Conservation (phyloP, 2,113 vertebrate species). For the Notothenia rossii region DNA sequence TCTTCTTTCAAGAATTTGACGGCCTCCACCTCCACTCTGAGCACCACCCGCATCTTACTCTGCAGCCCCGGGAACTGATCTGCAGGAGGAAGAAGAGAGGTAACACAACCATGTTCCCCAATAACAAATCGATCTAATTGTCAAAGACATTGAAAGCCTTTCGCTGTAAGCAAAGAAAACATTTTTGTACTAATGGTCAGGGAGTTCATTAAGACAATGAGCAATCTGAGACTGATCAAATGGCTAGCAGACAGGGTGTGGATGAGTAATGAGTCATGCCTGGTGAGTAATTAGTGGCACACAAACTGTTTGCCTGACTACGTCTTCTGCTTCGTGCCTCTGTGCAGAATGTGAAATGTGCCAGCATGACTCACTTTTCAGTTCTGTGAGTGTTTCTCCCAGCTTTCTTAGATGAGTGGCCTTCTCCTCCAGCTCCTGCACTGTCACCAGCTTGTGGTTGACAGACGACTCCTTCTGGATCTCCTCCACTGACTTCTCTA, state of each 20-base stretch:
- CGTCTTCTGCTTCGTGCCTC: conserved; percentile 30
- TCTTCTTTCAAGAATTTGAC: conserved; percentile 99
- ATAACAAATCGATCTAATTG: conserved; percentile 11
- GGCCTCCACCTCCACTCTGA: conserved; percentile 96
- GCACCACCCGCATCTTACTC: conserved; percentile 98
- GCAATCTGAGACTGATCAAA: conserved; percentile 54
- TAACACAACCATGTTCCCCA: not conserved
- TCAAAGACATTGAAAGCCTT: conserved; percentile 14
- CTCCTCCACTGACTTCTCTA: conserved; percentile 96
- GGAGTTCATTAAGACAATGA: conserved; percentile 38
- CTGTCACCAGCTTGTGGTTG: conserved; percentile 91
- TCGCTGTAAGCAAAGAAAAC: conserved; percentile 8
- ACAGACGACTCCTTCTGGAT: conserved; percentile 94
- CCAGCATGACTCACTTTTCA: conserved; percentile 90
- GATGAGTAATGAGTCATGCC: conserved; percentile 47
- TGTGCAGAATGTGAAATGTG: conserved; percentile 42
- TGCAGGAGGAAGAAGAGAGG: conserved; percentile 61
- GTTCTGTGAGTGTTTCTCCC: conserved; percentile 94
- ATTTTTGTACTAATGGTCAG: conserved; percentile 29
- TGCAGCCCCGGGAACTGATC: conserved; percentile 97
- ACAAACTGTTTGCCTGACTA: conserved; percentile 52
- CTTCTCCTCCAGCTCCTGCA: conserved; percentile 97
- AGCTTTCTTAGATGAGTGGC: conserved; percentile 91
- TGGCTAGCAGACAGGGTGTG: conserved; percentile 44
- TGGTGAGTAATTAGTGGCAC: conserved; percentile 58